Evolutionary conservation across 2,797 vertebrate genomes (phyloP), one percentile per base, ranked within the genome.

Genomic region (Gambusia yucatana): DNA sequence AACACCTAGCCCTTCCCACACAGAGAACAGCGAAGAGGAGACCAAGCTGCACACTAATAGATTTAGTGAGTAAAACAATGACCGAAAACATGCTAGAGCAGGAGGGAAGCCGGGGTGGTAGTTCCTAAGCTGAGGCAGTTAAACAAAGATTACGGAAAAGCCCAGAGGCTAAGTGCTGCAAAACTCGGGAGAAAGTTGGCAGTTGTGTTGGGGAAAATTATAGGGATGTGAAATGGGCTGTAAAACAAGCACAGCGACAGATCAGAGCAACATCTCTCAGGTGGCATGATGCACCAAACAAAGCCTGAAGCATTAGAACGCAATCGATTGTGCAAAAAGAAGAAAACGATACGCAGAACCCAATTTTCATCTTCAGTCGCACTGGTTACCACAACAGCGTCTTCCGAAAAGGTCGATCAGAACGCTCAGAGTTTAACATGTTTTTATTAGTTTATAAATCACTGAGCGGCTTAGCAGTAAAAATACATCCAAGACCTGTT

Each of bases 161-260:
- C 67, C 67, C 43, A 28, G 25, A 71, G 25, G 67, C 25, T 71
- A 46, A 71, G 28, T 46, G 43, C 67, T 44, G 67, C 46, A 44
- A 46, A 71, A 71, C n/a, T 16, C 16, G 6, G 41, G 16, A 30
- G 67, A 7, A 44, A 70, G 67, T 46, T 46, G 67, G 67, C 67
- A 71, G 67, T 71, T 28, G 41, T 28, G 28, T 7, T 10, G 9
- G 28, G 2, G 67, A 46, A 16, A 44, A 71, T 44, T 16, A 71
- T 17, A 46, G 67, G 67, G 67, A 71, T 71, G 67, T 71, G 67
- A 13, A 70, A 70, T n/a, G 25, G 13, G 67, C 44, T 16, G 25
- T 44, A 70, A 70, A 28, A 46, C 13, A 71, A 70, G 41, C 11
- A 44, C 4, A 70, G 67, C 41, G 44, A 70, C 43, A 8, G 43